Evolutionary conservation across 35 echinoderm and acorn worm genomes (phyloP), one percentile per base, ranked within the genome.

Genomic region (Holothuria glaberrima): DNA sequence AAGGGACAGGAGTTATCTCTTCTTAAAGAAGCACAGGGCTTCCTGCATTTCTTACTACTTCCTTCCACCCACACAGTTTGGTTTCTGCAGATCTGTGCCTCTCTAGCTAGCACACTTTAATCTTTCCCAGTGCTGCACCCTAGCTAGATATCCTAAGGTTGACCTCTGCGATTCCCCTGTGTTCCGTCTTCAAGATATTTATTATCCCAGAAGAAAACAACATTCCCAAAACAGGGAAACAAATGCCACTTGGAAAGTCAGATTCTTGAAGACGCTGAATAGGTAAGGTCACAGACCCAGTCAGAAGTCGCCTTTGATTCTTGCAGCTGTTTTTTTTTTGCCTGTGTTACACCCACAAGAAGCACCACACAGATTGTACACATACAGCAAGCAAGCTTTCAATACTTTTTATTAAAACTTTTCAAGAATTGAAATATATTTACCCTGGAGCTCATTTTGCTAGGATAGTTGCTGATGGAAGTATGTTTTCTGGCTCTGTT

Each of bases 161-260:
- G 36, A 78, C 74, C 74, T 48, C 38, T 27, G 38, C 27, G 41
- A 78, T 78, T 78, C 74, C 74, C 74, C 41, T 35, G 74, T 48
- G 70, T 78, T 78, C 72, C 24, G 74, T 78, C 74, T 78, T 78
- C 38, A 48, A 48, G 74, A 48, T 78, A 48, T 48, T 78, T 48
- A 78, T 78, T 78, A 48, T 78, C 74, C 74, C 74, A 17, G 38
- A 78, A 78, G 74, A 78, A 78, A 78, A 48, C 50, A 6, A 28
- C 36, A 30, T 52, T 22, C 36, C 20, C 71, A 24, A 45, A 48
- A 48, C 24, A 48, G 27, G n/a, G 21, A 48, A 78, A 78, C 44
- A 54, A 48, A 78, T 78, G 35, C 27, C 44, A 78, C 16, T 78
- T 52, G 41, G 74, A 78, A 76, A 48, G 74, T 48, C 17, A 50